These are phyloP conservation scores for Chelon labrosus DNA, from an alignment of 2,797 vertebrate genomes.

Conservation along the genomic window DNA sequence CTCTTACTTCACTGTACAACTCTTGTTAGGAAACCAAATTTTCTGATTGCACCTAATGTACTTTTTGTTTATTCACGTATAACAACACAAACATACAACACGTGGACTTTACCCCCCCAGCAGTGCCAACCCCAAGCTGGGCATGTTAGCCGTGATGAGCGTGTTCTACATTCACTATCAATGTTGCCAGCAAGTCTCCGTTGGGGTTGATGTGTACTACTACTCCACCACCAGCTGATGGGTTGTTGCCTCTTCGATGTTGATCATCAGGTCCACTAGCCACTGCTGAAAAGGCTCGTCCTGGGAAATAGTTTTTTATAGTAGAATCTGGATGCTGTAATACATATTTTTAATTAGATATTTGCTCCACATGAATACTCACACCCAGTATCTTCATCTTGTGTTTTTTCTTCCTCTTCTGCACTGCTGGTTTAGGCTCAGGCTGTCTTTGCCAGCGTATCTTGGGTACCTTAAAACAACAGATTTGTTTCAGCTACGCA, in stretches of 20 bases:
- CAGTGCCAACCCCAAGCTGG: not conserved
- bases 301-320: constrained; percentile 18
- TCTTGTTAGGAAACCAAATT: no score
- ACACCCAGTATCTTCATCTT: not conserved
- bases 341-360: not conserved
- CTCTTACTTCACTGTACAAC: no score
- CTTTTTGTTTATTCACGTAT: not conserved
- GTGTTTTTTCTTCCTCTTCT: not conserved
- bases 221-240: constrained; percentile 83
- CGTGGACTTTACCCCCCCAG: constrained; percentile 8
- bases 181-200: not conserved
- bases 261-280: constrained; percentile 83
- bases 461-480: constrained; percentile 24
- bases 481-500: not conserved
- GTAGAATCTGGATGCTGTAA: not conserved
- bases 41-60: no score
- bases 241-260: constrained; percentile 86
- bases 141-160: not conserved
- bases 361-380: constrained; percentile 9
- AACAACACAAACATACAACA: not conserved
- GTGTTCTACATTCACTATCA: constrained; percentile 5
- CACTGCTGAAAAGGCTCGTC: constrained; percentile 72
- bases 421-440: not conserved
- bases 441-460: not conserved
- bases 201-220: not conserved